Evolutionary conservation across 2,113 vertebrate genomes (phyloP).

Genomic region (Pseudorhombus dupliciocellatus): DNA sequence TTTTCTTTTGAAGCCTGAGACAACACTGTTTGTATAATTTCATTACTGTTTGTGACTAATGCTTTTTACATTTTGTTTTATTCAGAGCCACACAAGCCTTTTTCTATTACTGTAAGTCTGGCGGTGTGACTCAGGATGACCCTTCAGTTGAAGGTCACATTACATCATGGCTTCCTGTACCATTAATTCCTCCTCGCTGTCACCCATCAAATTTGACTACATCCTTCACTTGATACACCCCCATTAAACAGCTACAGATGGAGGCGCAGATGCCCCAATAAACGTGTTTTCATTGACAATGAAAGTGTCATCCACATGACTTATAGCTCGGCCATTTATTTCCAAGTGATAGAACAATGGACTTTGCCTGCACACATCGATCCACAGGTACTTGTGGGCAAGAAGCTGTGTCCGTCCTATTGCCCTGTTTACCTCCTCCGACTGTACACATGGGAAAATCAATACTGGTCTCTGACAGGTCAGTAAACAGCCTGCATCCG

Average conservation of each 20-base stretch:
- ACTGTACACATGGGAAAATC: conserved; percentile 50
- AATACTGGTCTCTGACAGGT: conserved; percentile 53
- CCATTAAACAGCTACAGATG: conserved; percentile 4
- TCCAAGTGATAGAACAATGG: conserved; percentile 28
- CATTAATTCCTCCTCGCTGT: background rate
- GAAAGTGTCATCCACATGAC: conserved; percentile 24
- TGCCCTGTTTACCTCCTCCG: conserved; percentile 46
- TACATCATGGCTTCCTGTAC: background rate
- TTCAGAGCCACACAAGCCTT: background rate
- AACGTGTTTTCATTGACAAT: conserved; percentile 15
- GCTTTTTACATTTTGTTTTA: background rate
- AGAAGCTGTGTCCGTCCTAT: background rate
- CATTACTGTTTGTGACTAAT: background rate
- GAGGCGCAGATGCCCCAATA: conserved; percentile 10
- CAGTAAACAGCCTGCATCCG: conserved; percentile 49
- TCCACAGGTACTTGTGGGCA: conserved; percentile 9
- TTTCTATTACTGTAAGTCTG: background rate
- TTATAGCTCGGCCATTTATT: conserved; percentile 22
- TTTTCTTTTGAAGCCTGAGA: background rate
- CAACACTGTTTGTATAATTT: background rate
- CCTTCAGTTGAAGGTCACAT: conserved; percentile 22
- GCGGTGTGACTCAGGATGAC: background rate
- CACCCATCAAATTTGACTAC: background rate
- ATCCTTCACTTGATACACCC: background rate
- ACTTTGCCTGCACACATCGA: conserved; percentile 2